These are phyloP conservation scores for Drosophila putrida DNA, from an alignment of 2,888 invertebrate species.

Conservation along the genomic window DNA sequence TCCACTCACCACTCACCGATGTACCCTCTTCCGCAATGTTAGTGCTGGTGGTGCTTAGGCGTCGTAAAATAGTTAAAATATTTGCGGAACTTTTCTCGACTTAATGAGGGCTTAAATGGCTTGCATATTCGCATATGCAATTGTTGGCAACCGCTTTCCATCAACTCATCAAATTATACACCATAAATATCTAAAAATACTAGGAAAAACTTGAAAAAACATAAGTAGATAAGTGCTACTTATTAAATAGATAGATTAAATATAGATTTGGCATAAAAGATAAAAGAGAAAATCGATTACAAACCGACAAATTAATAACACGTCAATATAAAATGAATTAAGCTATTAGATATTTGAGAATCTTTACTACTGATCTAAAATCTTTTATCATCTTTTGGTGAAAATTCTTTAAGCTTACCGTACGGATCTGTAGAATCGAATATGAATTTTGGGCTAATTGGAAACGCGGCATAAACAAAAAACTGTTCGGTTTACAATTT, in stretches of 20 bases:
- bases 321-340: too few relatives aligned
- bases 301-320: too few relatives aligned
- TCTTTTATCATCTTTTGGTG: too few relatives aligned
- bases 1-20: neutral
- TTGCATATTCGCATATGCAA: slow-evolving; percentile 57
- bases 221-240: too few relatives aligned
- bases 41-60: slow-evolving; percentile 58
- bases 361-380: too few relatives aligned
- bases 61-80: slow-evolving; percentile 70
- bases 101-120: slow-evolving; percentile 72
- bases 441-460: slow-evolving; percentile 3
- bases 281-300: too few relatives aligned
- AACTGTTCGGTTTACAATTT: slow-evolving; percentile 11
- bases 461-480: neutral
- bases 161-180: slow-evolving; percentile 15
- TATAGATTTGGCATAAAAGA: too few relatives aligned
- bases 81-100: slow-evolving; percentile 63
- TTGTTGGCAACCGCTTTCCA: slow-evolving; percentile 48
- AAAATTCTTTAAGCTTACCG: too few relatives aligned
- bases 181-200: slow-evolving; percentile 4
- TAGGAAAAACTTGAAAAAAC: neutral
- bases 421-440: slow-evolving; percentile 2
- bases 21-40: slow-evolving; percentile 32
- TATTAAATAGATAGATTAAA: too few relatives aligned
- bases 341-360: too few relatives aligned